Conservation (phyloP, 2,113 vertebrate species). For the Acanthisitta chloris region DNA sequence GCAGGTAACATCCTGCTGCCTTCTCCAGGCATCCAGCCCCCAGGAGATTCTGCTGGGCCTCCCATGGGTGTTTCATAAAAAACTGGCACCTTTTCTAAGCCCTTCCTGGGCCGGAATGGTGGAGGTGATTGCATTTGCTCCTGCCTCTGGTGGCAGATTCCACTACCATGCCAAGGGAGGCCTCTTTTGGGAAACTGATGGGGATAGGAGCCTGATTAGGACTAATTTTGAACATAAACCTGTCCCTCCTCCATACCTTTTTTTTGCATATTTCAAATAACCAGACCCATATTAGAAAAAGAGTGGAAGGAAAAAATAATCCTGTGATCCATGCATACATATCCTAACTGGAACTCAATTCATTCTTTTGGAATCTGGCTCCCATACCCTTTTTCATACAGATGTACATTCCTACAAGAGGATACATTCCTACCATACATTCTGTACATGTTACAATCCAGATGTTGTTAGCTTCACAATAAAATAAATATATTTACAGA, state of each 20-base stretch:
- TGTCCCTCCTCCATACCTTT: constrained; percentile 52
- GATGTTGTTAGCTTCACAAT: constrained; percentile 91
- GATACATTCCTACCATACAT: constrained; percentile 89
- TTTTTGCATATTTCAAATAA: constrained; percentile 76
- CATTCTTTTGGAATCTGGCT: constrained; percentile 71
- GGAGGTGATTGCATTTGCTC: neutral
- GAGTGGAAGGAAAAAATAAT: neutral
- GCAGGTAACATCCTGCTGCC: neutral
- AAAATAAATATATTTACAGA: constrained; percentile 99
- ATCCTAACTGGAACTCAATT: constrained; percentile 50
- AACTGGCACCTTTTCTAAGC: neutral
- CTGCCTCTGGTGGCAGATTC: neutral
- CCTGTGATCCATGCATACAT: constrained; percentile 50
- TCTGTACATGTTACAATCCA: constrained; percentile 98
- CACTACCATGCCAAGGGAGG: neutral
- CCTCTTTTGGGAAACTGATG: neutral
- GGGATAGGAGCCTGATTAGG: constrained; percentile 40
- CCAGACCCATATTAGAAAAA: constrained; percentile 66
- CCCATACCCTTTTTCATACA: constrained; percentile 79
- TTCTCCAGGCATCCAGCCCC: neutral
- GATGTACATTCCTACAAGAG: constrained; percentile 85
- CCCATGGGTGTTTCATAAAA: neutral
- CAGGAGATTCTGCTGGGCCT: neutral
- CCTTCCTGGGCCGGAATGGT: neutral
- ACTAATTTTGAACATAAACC: constrained; percentile 60